Conservation (phyloP, 92 coral and sea anemone genomes). For the Bergia sp. region DNA sequence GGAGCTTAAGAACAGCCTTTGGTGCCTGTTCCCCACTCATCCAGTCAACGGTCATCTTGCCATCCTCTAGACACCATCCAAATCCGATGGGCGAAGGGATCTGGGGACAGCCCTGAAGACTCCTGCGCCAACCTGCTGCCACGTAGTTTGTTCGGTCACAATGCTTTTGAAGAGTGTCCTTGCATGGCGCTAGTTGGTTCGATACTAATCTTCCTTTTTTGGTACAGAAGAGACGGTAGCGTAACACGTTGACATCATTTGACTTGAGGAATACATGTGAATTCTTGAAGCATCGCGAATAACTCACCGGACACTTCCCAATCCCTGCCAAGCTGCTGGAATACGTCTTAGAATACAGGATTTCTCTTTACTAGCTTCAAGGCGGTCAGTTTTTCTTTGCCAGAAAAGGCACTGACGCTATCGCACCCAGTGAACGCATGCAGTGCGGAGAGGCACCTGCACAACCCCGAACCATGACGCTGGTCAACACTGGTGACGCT, state of each 20-base stretch:
- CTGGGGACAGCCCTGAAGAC: no score
- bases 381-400: conserved; percentile 45
- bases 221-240: conserved; percentile 59
- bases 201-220: conserved; percentile 59
- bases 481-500: no score
- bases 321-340: conserved; percentile 44
- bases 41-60: conserved; percentile 50
- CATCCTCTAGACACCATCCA: conserved; percentile 58
- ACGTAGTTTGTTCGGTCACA: conserved; percentile 35
- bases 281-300: conserved; percentile 44
- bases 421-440: conserved; percentile 71
- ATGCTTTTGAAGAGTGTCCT: conserved; percentile 52
- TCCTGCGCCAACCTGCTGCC: no score
- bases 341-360: conserved; percentile 47
- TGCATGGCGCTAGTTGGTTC: conserved; percentile 58
- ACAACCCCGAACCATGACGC: no score
- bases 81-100: not conserved
- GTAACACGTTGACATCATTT: conserved; percentile 47
- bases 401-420: conserved; percentile 56
- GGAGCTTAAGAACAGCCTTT: conserved; percentile 58
- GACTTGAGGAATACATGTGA: conserved; percentile 56
- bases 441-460: conserved; percentile 33
- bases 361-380: conserved; percentile 14
- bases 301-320: conserved; percentile 50
- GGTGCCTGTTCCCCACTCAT: conserved; percentile 66